A percentile compares a stretch with the other conserved stretches of the same genome.
Evolutionary conservation across 2,113 vertebrate genomes (phyloP).

Genomic region (Egretta garzetta): DNA sequence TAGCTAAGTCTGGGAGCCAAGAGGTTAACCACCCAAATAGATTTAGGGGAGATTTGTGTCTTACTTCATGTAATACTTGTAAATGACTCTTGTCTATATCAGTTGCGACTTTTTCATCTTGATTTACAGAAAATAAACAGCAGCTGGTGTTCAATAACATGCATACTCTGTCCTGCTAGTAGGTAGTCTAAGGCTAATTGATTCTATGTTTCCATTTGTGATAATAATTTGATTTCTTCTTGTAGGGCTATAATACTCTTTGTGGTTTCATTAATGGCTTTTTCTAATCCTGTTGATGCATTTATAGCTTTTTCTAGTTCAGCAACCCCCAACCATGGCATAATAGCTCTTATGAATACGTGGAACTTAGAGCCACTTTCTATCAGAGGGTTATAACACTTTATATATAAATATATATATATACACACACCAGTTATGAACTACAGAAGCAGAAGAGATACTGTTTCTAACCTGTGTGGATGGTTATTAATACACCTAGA

Average conservation of each 20-base stretch:
- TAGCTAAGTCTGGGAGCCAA: not conserved
- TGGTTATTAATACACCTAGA: too few relatives aligned
- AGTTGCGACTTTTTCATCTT: not conserved
- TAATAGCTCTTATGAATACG: not conserved
- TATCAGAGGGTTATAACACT: not conserved
- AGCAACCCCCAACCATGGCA: not conserved
- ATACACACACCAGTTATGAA: not conserved
- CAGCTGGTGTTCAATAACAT: not conserved
- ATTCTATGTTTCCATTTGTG: not conserved
- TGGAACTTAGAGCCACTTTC: not conserved
- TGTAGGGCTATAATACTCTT: not conserved
- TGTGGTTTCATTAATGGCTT: not conserved
- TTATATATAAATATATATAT: too few relatives aligned
- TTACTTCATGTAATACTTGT: not conserved
- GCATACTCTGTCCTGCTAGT: not conserved
- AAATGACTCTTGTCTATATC: not conserved
- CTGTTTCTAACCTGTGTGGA: not conserved
- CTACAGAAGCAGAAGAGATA: not conserved
- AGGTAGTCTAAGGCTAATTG: not conserved
- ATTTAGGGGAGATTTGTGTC: not conserved
- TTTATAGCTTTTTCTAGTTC: not conserved
- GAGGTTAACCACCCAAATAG: not conserved
- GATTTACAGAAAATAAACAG: not conserved
- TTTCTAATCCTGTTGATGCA: not conserved
- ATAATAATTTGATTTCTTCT: not conserved